phyloP scores from a whole-genome alignment of 2,888 invertebrate species.

The Microdon myrmicae region DNA sequence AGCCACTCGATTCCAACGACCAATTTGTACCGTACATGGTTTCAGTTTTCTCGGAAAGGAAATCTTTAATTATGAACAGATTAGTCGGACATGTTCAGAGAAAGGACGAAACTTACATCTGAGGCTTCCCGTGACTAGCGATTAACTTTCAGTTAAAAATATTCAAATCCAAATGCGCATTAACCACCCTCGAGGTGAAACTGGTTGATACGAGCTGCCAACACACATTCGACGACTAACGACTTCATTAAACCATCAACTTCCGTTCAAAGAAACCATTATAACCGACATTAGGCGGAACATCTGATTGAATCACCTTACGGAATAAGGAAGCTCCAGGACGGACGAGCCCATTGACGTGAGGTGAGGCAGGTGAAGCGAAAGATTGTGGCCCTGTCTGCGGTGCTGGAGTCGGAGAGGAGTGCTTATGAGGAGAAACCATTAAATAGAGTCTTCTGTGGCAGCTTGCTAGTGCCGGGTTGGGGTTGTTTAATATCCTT shows the following conservation, averaged over 20 bases:
- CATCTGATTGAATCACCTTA: constrained; percentile 52
- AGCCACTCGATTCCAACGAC: constrained; percentile 35
- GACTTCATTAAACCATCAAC: constrained; percentile 54
- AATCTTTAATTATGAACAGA: constrained; percentile 67
- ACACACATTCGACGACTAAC: constrained; percentile 53
- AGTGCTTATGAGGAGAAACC: constrained; percentile 47
- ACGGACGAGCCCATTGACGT: no score
- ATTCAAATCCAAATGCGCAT: constrained; percentile 17
- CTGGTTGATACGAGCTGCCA: constrained; percentile 44
- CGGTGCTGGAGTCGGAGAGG: constrained; percentile 40
- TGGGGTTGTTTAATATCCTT: constrained; percentile 52
- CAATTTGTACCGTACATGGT: constrained; percentile 48
- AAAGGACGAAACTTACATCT: constrained; percentile 61
- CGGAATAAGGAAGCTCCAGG: constrained; percentile 42
- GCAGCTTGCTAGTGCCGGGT: constrained; percentile 12
- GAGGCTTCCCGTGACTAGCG: constrained; percentile 59
- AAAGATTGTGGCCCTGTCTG: constrained; percentile 47
- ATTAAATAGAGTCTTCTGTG: constrained; percentile 51
- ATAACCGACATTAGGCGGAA: constrained; percentile 52
- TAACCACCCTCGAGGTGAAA: not conserved
- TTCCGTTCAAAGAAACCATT: constrained; percentile 54
- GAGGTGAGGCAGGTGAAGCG: constrained; percentile 50
- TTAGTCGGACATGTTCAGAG: constrained; percentile 60
- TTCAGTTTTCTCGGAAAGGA: constrained; percentile 47
- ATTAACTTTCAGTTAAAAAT: constrained; percentile 29